These are phyloP conservation scores for Adela reaumurella DNA, from an alignment of 2,888 invertebrate species.

Conservation along the genomic window DNA sequence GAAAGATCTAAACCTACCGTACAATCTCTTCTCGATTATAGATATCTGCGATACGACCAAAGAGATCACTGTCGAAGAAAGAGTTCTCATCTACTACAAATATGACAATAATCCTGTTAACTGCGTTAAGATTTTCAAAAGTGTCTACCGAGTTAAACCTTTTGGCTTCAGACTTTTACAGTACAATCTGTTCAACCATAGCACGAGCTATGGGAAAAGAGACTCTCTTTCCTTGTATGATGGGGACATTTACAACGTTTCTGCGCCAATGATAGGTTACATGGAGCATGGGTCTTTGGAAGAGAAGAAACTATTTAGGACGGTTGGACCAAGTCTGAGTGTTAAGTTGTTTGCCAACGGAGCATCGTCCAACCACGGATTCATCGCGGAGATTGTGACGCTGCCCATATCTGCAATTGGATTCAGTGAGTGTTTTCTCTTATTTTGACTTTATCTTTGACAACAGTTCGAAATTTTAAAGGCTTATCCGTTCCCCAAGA, in stretches of 20 bases:
- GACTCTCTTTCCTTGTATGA: conserved; percentile 87
- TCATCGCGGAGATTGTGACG: conserved; percentile 95
- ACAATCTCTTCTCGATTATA: conserved; percentile 88
- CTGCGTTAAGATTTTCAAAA: conserved; percentile 95
- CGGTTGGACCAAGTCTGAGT: conserved; percentile 76
- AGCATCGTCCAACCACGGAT: conserved; percentile 90
- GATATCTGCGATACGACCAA: conserved; percentile 96
- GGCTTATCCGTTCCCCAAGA: neutral
- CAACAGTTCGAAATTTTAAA: neutral
- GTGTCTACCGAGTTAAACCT: conserved; percentile 78
- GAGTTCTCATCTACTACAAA: conserved; percentile 91
- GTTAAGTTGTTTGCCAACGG: conserved; percentile 92
- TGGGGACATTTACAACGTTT: conserved; percentile 87
- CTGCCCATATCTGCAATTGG: conserved; percentile 89
- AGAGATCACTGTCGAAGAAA: conserved; percentile 83
- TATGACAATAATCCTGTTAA: conserved; percentile 95
- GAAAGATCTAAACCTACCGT: conserved; percentile 77
- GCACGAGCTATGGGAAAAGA: conserved; percentile 72
- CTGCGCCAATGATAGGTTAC: conserved; percentile 67
- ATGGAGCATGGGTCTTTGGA: conserved; percentile 68
- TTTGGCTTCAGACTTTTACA: conserved; percentile 88
- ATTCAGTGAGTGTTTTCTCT: conserved; percentile 69
- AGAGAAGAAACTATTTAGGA: conserved; percentile 73
- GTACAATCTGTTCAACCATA: conserved; percentile 88
- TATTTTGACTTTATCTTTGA: too few relatives aligned